Evolutionary conservation across 2,113 vertebrate genomes (phyloP).

Genomic region (Athene cunicularia): DNA sequence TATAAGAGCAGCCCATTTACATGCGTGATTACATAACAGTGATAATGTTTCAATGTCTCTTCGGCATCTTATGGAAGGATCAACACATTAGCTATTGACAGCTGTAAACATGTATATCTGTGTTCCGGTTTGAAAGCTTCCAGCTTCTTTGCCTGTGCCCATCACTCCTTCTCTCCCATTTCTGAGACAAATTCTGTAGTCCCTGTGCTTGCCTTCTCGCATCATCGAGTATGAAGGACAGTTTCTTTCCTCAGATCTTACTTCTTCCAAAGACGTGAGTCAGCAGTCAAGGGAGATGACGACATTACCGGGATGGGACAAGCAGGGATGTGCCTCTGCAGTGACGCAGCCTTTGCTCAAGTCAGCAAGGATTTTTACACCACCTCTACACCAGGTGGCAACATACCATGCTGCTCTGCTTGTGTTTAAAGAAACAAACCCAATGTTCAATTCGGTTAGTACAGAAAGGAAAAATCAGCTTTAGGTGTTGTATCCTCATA

Average conservation of each 20-base stretch:
- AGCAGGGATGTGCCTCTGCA: neutral
- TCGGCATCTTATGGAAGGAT: neutral
- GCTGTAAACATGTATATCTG: neutral
- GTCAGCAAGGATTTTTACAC: neutral
- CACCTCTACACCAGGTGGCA: constrained; percentile 58
- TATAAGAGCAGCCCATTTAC: neutral
- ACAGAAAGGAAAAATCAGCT: neutral
- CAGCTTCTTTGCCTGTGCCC: neutral
- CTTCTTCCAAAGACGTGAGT: neutral
- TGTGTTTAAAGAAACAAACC: neutral
- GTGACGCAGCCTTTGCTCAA: neutral
- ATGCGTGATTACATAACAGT: neutral
- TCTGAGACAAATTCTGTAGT: neutral
- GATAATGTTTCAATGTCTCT: neutral
- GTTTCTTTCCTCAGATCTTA: neutral
- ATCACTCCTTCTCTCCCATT: rapidly evolving
- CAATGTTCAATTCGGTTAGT: neutral
- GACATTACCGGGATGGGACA: neutral
- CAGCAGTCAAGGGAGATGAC: neutral
- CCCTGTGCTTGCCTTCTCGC: neutral
- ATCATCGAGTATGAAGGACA: neutral
- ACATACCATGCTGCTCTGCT: neutral
- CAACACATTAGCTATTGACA: neutral
- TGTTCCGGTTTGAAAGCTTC: neutral
- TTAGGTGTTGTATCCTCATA: neutral